Conservation (phyloP, 92 coral and sea anemone species). For the Bergia sp. region DNA sequence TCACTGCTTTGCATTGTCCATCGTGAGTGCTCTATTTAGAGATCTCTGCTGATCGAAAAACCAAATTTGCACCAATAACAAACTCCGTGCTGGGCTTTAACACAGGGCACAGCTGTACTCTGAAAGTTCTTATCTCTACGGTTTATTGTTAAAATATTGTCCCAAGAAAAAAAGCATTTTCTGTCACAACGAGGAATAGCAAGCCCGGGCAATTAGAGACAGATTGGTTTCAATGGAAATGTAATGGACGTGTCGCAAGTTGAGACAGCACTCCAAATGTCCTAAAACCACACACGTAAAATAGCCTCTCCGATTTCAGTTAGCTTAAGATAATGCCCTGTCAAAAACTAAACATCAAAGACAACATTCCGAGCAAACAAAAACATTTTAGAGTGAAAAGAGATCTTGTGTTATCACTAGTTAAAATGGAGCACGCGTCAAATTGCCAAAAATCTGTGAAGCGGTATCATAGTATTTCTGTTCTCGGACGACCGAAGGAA, state of each 20-base stretch:
- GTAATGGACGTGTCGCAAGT: conserved; percentile 30
- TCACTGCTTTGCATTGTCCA: conserved; percentile 77
- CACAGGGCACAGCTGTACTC: conserved; percentile 44
- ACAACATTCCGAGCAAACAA: conserved; percentile 96
- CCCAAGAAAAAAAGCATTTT: conserved; percentile 28
- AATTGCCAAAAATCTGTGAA: conserved; percentile 28
- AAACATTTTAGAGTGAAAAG: conserved; percentile 92
- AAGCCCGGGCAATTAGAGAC: conserved; percentile 49
- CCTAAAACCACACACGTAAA: conserved; percentile 87
- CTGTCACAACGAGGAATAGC: conserved; percentile 19
- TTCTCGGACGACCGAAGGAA: conserved; percentile 29
- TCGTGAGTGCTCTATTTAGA: conserved; percentile 84
- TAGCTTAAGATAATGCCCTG: conserved; percentile 90
- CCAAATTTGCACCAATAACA: conserved; percentile 69
- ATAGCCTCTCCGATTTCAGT: conserved; percentile 95
- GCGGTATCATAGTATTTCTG: neutral
- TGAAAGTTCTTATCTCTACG: conserved; percentile 55
- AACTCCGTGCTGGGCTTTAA: conserved; percentile 49
- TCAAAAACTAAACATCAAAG: conserved; percentile 87
- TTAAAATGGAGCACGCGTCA: conserved; percentile 52
- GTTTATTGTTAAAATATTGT: conserved; percentile 52
- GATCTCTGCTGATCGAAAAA: conserved; percentile 69
- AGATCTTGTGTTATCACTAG: conserved; percentile 78
- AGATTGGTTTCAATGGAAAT: conserved; percentile 50
- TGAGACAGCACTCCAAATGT: conserved; percentile 88